Evolutionary conservation across 2,113 vertebrate species (phyloP), one percentile per base, ranked within the genome.

Genomic region (Grammomys dolichurus): DNA sequence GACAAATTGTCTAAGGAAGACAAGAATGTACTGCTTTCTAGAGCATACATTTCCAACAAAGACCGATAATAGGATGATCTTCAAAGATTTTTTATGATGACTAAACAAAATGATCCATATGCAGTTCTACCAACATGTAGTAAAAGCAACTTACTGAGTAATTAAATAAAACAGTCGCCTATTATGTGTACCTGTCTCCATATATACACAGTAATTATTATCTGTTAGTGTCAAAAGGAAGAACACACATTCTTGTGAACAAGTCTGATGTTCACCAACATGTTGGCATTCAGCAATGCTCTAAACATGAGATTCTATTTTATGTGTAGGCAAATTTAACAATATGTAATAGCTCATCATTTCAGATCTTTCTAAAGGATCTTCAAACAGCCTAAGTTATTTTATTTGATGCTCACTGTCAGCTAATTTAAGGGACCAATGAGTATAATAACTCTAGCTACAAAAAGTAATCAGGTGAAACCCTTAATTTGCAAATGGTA

Each of bases 11-110:
- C 43, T 12, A 0, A 16, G n/a, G 26, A 43, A 67, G 13, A 46
- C 70, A 22, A 26, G 4, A 16, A 40, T 24, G 40, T 54, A 13
- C 5, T 63, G 33, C 69, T 63, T 90, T 81, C 70, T 60, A 24
- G 24, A 2, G 3, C 22, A 48, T 13, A n/a, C 1, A 8, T 70
- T 28, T 17, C 20, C 4, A 54, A 9, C 33, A 54, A 0, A 58
- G 6, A 54, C n/a, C 7, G 17, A 36, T 7, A 89, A 75, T 5
- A 46, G 40, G 26, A 86, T 4, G 7, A 65, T 75, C 33, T 22
- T 33, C 33, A 40, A 40, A 40, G 40, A 40, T 46, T 5, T n/a
- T 72, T 36, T 70, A 33, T 73, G n/a, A 28, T 36, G 31, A 51
- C 3, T 51, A 76, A n/a, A 22, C 10, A 1, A 73, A 73, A 76